phyloP scores from a whole-genome alignment of 2,888 invertebrate genomes.

The Lymantria dispar region DNA sequence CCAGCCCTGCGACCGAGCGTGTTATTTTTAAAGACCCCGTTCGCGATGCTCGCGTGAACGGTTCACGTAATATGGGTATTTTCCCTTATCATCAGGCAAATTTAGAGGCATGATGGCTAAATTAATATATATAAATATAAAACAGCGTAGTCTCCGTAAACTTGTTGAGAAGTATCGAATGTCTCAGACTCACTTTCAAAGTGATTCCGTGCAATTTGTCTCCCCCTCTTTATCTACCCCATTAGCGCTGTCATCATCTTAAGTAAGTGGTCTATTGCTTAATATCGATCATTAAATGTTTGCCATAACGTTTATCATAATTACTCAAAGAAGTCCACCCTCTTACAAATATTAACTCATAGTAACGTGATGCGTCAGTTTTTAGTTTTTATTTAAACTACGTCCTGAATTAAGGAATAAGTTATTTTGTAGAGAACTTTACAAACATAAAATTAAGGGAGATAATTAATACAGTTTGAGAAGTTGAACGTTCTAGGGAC shows the following conservation, averaged over 20 bases:
- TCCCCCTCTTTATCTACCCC: slow-evolving; percentile 19
- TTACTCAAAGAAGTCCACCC: not conserved
- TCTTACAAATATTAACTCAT: no score
- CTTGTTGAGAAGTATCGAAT: slow-evolving; percentile 8
- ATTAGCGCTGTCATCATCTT: slow-evolving; percentile 27
- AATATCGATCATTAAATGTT: slow-evolving; percentile 35
- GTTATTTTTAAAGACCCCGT: no score
- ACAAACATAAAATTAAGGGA: no score
- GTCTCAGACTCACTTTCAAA: slow-evolving; percentile 11
- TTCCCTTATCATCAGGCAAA: not conserved
- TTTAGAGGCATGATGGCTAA: not conserved
- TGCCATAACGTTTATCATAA: slow-evolving; percentile 25
- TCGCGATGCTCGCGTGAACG: no score
- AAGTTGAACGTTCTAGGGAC: no score
- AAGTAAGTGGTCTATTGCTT: slow-evolving; percentile 22
- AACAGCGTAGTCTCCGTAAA: not conserved
- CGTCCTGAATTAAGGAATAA: no score
- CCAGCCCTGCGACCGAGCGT: no score
- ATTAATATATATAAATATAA: not conserved
- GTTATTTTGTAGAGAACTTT: no score
- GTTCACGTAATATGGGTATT: no score
- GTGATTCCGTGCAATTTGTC: slow-evolving; percentile 26
- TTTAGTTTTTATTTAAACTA: no score
- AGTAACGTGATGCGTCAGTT: no score
- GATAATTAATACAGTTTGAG: no score